Conservation (phyloP, 2,113 vertebrate genomes). For the Anguilla rostrata region DNA sequence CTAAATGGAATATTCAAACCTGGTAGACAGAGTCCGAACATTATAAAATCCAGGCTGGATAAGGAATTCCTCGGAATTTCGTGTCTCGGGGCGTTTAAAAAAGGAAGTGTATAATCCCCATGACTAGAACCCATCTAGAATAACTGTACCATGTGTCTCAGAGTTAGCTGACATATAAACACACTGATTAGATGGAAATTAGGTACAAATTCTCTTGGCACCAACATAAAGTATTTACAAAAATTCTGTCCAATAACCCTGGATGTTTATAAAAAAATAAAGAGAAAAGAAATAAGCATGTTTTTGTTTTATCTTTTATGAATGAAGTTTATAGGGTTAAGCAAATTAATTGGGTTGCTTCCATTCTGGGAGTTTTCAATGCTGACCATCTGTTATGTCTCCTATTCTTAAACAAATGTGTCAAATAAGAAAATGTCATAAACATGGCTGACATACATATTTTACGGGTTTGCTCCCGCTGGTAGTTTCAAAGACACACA, state of each 20-base stretch:
- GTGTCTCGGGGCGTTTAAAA: constrained; percentile 32
- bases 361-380: neutral
- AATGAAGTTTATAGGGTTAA: neutral
- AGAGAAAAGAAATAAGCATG: neutral
- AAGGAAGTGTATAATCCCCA: constrained; percentile 20
- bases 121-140: constrained; percentile 28
- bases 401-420: constrained; percentile 11
- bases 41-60: constrained; percentile 3
- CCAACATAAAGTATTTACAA: constrained; percentile 31
- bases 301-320: neutral
- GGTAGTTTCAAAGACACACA: neutral
- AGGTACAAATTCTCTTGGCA: constrained; percentile 42
- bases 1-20: constrained; percentile 21
- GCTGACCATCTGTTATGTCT: neutral
- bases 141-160: constrained; percentile 30
- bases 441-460: neutral
- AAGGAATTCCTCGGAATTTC: constrained; percentile 32
- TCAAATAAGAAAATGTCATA: constrained; percentile 4
- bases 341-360: neutral
- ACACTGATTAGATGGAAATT: constrained; percentile 46
- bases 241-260: constrained; percentile 16
- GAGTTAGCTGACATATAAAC: constrained; percentile 36
- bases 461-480: neutral
- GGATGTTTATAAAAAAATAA: neutral
- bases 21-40: constrained; percentile 17